phyloP scores from a whole-genome alignment of 37 sponge, comb jelly and placozoan species.

The Agelas oroides region DNA sequence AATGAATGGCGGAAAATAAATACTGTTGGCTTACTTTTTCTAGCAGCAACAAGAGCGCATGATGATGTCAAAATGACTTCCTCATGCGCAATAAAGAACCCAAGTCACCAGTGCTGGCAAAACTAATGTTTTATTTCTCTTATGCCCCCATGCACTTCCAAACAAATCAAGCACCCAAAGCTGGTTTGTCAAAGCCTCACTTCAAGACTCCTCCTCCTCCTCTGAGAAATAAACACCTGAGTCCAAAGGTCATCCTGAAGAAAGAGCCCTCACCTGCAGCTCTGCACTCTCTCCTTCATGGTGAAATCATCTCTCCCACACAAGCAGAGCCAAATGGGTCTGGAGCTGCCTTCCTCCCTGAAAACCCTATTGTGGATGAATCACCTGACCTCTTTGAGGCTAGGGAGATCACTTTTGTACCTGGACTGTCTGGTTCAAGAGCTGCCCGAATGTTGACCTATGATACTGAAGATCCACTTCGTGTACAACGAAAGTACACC shows the following conservation, averaged over 20 bases:
- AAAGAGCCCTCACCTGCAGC: slow-evolving; percentile 57
- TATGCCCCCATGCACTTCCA: no score
- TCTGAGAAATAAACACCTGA: neutral
- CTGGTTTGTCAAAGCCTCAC: neutral
- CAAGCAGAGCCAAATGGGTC: neutral
- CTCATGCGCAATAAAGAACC: no score
- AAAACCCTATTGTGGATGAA: neutral
- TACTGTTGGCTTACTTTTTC: no score
- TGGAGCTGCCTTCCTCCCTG: neutral
- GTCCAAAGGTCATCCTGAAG: slow-evolving; percentile 5
- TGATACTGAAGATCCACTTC: slow-evolving; percentile 16
- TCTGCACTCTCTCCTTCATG: slow-evolving; percentile 51
- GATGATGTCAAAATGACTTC: no score
- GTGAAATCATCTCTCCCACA: slow-evolving; percentile 8
- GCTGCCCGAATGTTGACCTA: slow-evolving; percentile 25
- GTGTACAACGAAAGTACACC: neutral
- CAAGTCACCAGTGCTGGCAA: no score
- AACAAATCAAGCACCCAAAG: neutral
- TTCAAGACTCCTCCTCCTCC: slow-evolving; percentile 34
- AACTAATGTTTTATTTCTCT: no score
- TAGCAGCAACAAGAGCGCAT: no score
- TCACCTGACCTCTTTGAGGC: neutral
- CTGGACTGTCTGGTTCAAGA: neutral
- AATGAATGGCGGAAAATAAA: no score
- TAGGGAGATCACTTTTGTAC: neutral